Base-by-base conservation (phyloP, 2,888 invertebrate species). In the Patella ulyssiponensis region DNA sequence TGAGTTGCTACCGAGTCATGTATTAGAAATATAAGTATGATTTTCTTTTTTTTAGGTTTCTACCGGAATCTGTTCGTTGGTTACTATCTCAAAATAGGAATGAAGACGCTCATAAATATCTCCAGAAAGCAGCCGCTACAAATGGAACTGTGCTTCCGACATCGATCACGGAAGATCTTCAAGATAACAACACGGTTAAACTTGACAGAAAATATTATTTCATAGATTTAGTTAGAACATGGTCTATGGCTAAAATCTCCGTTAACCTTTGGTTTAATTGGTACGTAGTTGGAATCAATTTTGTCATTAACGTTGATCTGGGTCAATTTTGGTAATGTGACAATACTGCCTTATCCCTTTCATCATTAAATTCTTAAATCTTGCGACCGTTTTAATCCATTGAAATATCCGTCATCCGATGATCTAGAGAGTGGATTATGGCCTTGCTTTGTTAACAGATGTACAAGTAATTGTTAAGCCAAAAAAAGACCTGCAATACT, bases 51-150 rank as follows among this genome's bases (percentile, higher is more conserved):
- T 87, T 33, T 81, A 93, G 95, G 94, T 95, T 96, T 83, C 93
- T 97, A 87, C 97, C 97, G 0, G 97, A 97, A 92, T 97, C 97
- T 17, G 96, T 97, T 1, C 93, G 97, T 84, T 97, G 97, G 97
- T 93, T 97, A 17, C 91, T 97, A 53, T 95, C 96, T 88, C 95
- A 95, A 89, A 96, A 96, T 20, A 93, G 95, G 79, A 93, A 96
- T 56, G 95, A 95, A 89, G 96, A 97, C 92, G 97, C 97, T 0
- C 94, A 95, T 79, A 94, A 94, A 81, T 95, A 97, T 81, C 91
- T 97, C 7, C 94, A 95, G 92, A 94, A 93, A 20, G 94, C 97
- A 86, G 97, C 97, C 2, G 94, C 93, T 87, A 93, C 95, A 0
- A 97, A 97, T 89, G 94, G 94, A 15, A 77, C 79, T 2, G 53